Conservation (phyloP, 2,797 vertebrate genomes). For the Sebastiscus tertius region DNA sequence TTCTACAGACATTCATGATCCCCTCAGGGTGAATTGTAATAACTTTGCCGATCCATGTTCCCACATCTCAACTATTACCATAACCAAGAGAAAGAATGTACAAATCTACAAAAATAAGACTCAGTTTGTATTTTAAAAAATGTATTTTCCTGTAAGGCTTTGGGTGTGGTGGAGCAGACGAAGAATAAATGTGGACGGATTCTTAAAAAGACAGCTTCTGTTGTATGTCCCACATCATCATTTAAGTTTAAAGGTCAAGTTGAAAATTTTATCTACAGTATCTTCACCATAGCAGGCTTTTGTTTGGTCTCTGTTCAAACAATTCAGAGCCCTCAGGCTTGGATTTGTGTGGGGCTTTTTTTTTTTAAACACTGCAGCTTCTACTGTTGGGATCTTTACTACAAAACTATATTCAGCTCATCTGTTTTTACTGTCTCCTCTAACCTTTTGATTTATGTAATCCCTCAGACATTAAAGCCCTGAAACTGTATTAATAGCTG, state of each 20-base stretch:
- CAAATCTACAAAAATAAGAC: background rate
- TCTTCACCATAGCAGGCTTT: background rate
- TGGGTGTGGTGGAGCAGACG: background rate
- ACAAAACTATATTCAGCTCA: slow-evolving; percentile 12
- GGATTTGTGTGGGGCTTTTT: background rate
- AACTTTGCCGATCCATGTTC: background rate
- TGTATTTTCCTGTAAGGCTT: background rate
- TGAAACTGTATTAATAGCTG: background rate
- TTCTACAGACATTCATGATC: background rate
- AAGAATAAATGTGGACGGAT: background rate
- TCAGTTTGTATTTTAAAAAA: background rate
- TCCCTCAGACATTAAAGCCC: background rate
- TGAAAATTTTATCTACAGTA: slow-evolving; percentile 3
- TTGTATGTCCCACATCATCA: slow-evolving; percentile 15
- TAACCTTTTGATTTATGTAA: background rate
- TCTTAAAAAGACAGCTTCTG: background rate
- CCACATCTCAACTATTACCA: background rate
- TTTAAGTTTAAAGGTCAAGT: background rate
- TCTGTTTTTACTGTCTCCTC: background rate
- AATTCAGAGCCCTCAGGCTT: background rate
- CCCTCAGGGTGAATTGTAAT: background rate
- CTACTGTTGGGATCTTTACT: background rate
- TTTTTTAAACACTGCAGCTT: background rate
- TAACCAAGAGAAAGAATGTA: background rate
- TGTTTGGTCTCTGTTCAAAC: background rate